phyloP scores from a whole-genome alignment of 1,140 invertebrate genomes.

The Drosophila lacertosa region DNA sequence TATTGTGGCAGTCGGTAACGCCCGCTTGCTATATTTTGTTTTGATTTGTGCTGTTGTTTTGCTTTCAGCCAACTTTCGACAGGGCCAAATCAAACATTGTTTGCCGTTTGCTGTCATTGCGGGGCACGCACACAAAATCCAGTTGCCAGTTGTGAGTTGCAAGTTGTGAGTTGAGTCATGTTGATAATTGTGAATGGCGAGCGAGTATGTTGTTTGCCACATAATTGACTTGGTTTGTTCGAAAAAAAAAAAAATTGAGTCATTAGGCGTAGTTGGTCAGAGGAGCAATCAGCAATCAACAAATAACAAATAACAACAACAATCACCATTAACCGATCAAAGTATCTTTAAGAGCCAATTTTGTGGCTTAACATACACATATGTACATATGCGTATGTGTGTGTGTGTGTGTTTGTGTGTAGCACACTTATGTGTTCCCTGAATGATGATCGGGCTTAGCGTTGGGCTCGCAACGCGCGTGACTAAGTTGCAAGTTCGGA shows the following conservation, averaged over 20 bases:
- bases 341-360: conserved; percentile 37
- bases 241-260: conserved; percentile 77
- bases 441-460: conserved; percentile 30
- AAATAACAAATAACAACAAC: conserved; percentile 37
- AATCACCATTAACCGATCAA: conserved; percentile 31
- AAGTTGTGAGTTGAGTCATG: conserved; percentile 50
- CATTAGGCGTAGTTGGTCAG: conserved; percentile 62
- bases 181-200: conserved; percentile 58
- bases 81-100: conserved; percentile 72
- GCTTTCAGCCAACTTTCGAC: conserved; percentile 58
- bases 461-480: conserved; percentile 42
- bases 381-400: background rate
- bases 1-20: too few relatives aligned
- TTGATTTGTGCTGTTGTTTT: conserved; percentile 17
- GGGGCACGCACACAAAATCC: conserved; percentile 56
- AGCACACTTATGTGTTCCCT: conserved; percentile 1
- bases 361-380: conserved; percentile 36
- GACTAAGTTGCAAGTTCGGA: conserved; percentile 49
- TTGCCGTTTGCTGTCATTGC: conserved; percentile 63
- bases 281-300: conserved; percentile 49
- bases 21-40: conserved; percentile 12
- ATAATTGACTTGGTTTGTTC: conserved; percentile 66
- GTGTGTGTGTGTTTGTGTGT: background rate
- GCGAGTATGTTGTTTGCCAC: conserved; percentile 30
- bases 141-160: conserved; percentile 6